These are phyloP conservation scores for Crocuta crocuta DNA, from an alignment of 2,113 vertebrate species.

Conservation along the genomic window DNA sequence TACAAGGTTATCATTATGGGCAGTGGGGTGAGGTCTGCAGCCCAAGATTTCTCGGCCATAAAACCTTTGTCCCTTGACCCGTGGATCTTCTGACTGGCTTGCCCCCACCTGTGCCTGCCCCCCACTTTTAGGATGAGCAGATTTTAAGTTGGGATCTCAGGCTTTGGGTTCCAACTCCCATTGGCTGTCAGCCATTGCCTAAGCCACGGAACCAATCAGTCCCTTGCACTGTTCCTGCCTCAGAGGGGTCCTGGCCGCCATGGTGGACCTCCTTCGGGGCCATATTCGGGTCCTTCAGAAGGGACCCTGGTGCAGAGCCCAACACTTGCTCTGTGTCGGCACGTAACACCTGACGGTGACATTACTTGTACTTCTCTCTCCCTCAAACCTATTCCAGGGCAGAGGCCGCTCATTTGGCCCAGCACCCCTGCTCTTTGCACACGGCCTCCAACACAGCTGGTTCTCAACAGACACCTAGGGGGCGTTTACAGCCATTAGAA, in stretches of 20 bases:
- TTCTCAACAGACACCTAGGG: accelerated
- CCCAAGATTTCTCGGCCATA: neutral
- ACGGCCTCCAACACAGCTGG: neutral
- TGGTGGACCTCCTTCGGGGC: neutral
- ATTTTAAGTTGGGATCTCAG: neutral
- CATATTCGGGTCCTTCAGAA: neutral
- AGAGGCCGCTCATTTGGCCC: neutral
- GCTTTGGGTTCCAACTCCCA: neutral
- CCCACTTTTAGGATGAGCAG: neutral
- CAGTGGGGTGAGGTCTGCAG: accelerated
- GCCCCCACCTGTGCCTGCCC: neutral
- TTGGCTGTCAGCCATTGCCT: no score
- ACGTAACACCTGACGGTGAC: neutral
- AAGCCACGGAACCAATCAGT: neutral
- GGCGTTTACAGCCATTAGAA: neutral
- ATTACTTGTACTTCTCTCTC: neutral
- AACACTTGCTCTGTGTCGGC: no score
- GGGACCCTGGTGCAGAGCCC: neutral
- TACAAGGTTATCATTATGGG: no score
- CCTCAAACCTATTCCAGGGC: neutral
- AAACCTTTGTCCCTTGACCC: neutral
- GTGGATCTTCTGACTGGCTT: neutral
- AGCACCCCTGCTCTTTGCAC: neutral
- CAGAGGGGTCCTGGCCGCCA: neutral
- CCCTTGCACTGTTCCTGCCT: neutral